Conservation (phyloP, 2,113 vertebrate genomes). For the Dicrurus megarhynchus region DNA sequence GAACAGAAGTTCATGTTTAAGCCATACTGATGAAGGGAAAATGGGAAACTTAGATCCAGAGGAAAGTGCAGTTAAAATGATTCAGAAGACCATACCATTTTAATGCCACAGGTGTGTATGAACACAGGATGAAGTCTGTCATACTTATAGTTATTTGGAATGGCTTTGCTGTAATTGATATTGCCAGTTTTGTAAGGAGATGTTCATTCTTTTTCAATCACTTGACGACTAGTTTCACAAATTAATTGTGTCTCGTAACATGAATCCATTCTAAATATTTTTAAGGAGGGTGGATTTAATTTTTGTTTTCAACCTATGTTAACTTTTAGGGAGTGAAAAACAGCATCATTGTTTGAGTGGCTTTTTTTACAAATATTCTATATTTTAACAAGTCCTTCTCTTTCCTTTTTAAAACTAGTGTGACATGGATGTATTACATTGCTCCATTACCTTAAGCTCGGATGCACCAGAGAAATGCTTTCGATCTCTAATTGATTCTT, state of each 20-base stretch:
- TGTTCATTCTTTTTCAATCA: background rate
- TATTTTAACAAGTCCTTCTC: background rate
- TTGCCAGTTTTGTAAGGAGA: background rate
- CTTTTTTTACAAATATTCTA: background rate
- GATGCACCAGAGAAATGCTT: background rate
- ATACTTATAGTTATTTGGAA: background rate
- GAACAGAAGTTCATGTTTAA: background rate
- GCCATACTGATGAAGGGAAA: background rate
- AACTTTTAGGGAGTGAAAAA: background rate
- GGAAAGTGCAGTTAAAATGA: background rate
- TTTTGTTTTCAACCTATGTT: background rate
- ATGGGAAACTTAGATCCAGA: background rate
- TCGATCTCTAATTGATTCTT: background rate
- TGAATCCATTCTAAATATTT: background rate
- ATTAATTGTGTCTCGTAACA: background rate
- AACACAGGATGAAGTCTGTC: background rate
- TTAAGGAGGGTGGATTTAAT: background rate
- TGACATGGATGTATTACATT: background rate
- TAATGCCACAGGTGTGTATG: background rate
- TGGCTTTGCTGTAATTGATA: background rate
- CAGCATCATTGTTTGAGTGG: background rate
- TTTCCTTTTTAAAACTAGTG: background rate
- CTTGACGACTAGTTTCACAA: background rate
- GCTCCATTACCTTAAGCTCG: background rate
- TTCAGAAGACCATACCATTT: background rate